These are phyloP conservation scores for Glyptemys insculpta DNA, from an alignment of 2,797 vertebrate genomes.

Conservation along the genomic window DNA sequence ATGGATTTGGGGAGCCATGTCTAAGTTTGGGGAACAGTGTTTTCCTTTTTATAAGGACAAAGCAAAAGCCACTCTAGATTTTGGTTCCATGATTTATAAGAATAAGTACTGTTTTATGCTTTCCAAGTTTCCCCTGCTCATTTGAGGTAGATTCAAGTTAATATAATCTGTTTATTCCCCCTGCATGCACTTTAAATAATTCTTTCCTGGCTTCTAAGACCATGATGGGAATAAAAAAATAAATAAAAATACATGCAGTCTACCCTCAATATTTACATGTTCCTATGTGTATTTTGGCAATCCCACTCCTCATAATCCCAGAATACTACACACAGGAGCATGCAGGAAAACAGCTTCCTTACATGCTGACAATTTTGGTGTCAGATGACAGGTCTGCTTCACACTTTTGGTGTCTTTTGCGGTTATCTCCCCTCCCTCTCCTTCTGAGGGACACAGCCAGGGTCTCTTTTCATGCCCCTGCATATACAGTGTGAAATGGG, in stretches of 20 bases:
- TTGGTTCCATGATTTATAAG: background rate
- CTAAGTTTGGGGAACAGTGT: background rate
- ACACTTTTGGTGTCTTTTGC: background rate
- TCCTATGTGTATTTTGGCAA: background rate
- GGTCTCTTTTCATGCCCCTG: background rate
- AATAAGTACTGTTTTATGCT: background rate
- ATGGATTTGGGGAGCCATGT: background rate
- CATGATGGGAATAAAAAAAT: background rate
- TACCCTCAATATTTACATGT: background rate
- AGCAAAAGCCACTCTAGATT: background rate
- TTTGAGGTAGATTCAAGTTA: background rate
- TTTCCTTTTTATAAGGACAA: background rate
- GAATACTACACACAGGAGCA: background rate
- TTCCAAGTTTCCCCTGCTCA: background rate
- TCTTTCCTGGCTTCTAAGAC: background rate
- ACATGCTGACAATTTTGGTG: background rate
- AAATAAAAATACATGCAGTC: background rate
- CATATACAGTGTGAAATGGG: background rate
- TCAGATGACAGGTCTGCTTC: background rate
- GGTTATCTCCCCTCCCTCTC: background rate
- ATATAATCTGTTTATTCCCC: background rate
- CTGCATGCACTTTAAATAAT: background rate
- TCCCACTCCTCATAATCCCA: background rate
- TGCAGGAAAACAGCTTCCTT: background rate
- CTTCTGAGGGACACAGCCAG: background rate